Conservation (phyloP, 2,888 invertebrate genomes). For the Notodonta ziczac region DNA sequence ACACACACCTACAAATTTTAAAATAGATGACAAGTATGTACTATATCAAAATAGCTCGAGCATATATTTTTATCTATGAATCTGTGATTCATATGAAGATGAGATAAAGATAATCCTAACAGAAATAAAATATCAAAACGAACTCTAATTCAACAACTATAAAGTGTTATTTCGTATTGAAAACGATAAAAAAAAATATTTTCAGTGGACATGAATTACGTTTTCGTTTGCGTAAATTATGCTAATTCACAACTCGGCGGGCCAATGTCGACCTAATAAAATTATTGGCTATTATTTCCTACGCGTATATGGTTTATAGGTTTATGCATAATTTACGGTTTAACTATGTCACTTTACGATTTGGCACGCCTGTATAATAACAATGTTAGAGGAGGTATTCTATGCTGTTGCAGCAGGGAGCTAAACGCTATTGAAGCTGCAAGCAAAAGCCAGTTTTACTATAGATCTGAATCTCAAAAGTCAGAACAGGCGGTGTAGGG, state of each 20-base stretch:
- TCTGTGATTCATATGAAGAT: background rate
- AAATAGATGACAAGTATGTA: background rate
- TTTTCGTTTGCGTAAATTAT: slow-evolving; percentile 2
- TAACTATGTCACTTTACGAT: no score
- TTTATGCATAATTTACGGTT: background rate
- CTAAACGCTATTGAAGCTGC: no score
- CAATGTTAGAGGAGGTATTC: no score
- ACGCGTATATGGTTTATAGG: background rate
- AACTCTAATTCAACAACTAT: background rate
- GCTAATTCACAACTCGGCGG: background rate
- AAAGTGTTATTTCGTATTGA: background rate
- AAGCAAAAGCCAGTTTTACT: no score
- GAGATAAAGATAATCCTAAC: background rate
- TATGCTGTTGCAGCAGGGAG: no score
- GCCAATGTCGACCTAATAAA: background rate
- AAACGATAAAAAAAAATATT: background rate
- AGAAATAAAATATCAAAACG: background rate
- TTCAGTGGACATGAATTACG: background rate
- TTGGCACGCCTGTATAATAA: no score
- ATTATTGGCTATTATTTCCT: background rate
- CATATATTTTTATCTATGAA: background rate
- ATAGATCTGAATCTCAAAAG: no score
- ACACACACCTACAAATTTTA: background rate
- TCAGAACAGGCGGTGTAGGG: no score
- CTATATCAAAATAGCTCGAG: background rate